Conservation (phyloP, 2,113 vertebrate genomes). For the Ardeotis arabs region DNA sequence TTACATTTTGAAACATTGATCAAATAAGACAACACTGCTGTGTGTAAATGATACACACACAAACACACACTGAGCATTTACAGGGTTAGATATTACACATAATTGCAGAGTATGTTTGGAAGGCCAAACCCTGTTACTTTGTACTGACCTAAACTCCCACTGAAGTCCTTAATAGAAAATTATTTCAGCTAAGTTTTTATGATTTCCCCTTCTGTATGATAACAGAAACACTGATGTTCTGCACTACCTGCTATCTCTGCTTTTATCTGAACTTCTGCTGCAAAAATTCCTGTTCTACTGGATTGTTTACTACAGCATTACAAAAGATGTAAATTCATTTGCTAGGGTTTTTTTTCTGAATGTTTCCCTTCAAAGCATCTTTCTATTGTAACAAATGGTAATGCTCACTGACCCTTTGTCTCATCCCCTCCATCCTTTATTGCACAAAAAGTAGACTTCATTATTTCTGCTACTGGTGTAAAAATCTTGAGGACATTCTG, state of each 20-base stretch:
- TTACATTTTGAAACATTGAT: neutral
- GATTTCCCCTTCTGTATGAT: neutral
- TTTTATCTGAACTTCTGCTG: neutral
- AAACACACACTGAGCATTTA: neutral
- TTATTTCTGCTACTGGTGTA: neutral
- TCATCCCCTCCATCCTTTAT: neutral
- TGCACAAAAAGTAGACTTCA: neutral
- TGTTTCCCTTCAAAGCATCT: neutral
- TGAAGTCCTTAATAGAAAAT: neutral
- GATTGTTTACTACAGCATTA: neutral
- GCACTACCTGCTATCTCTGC: neutral
- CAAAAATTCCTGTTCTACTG: neutral
- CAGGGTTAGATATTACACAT: neutral
- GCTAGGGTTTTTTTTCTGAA: neutral
- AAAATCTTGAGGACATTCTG: neutral
- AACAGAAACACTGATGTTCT: neutral
- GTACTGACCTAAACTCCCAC: neutral
- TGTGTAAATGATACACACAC: neutral
- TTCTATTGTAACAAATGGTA: neutral
- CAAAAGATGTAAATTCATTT: neutral
- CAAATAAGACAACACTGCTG: neutral
- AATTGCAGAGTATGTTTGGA: neutral
- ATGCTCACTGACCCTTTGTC: neutral
- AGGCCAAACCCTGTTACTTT: neutral
- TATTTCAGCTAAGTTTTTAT: neutral